Conservation (phyloP, 2,113 vertebrate genomes). For the Piaya cayana region DNA sequence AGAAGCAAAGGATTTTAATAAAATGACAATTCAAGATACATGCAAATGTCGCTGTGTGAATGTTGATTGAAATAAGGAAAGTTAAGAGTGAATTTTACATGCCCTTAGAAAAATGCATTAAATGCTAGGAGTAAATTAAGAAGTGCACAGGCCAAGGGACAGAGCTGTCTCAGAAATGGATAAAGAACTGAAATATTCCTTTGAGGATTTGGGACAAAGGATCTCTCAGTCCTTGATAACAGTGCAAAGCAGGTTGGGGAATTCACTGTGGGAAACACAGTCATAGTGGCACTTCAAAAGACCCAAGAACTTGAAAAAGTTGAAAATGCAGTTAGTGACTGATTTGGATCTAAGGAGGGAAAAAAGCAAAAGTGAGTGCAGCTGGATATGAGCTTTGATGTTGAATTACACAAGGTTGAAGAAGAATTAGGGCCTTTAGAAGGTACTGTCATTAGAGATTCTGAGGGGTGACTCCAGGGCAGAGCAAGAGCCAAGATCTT, state of each 20-base stretch:
- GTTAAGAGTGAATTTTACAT: conserved; percentile 53
- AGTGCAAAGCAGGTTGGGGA: conserved; percentile 50
- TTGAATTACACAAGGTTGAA: conserved; percentile 39
- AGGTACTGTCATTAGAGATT: conserved; percentile 9
- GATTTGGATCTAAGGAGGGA: conserved; percentile 49
- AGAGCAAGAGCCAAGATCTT: neutral
- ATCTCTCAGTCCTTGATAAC: conserved; percentile 20
- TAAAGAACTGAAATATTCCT: conserved; percentile 41
- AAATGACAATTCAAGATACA: conserved; percentile 41
- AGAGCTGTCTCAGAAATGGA: neutral
- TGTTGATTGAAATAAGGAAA: conserved; percentile 28
- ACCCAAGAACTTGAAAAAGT: conserved; percentile 35
- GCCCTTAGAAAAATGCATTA: neutral
- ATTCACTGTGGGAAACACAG: conserved; percentile 18
- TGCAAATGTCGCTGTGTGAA: conserved; percentile 8
- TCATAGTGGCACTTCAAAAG: conserved; percentile 34
- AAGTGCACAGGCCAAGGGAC: neutral
- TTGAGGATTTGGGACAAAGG: conserved; percentile 51
- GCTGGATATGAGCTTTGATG: conserved; percentile 57
- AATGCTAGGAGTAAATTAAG: conserved; percentile 49
- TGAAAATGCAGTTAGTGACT: conserved; percentile 37
- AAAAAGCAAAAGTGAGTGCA: conserved; percentile 42
- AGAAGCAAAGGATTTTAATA: conserved; percentile 42
- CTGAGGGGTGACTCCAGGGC: neutral
- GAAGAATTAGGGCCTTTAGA: conserved; percentile 36